Evolutionary conservation across 2,113 vertebrate genomes (phyloP).

Genomic region (Myanophis thanlyinensis): DNA sequence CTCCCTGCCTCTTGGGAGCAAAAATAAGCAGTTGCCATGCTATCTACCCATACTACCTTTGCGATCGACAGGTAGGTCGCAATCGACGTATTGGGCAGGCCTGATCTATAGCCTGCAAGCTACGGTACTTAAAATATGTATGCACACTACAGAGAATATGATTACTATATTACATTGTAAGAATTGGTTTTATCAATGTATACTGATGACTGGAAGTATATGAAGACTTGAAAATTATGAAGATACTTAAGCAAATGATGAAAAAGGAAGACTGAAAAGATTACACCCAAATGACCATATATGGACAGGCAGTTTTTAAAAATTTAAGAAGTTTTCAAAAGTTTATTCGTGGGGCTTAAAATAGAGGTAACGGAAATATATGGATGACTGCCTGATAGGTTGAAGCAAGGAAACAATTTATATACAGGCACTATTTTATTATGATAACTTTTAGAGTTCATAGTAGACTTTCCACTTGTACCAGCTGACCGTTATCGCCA

Average conservation of each 20-base stretch:
- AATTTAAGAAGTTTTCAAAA: background rate
- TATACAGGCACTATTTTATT: background rate
- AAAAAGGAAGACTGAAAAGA: background rate
- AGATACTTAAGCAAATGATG: background rate
- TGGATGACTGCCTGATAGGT: no score
- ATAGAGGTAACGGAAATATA: background rate
- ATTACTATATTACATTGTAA: background rate
- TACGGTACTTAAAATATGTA: background rate
- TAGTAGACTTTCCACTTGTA: background rate
- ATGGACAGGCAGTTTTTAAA: background rate
- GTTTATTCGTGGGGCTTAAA: background rate
- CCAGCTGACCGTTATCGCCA: background rate
- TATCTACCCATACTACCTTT: no score
- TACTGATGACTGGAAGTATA: background rate
- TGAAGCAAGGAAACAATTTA: background rate
- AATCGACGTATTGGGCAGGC: no score
- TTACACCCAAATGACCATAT: background rate
- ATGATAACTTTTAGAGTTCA: background rate
- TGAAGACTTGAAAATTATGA: background rate
- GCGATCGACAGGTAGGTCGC: no score
- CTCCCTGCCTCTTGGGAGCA: no score
- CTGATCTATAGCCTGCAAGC: background rate
- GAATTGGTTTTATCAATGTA: background rate
- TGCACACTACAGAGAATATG: background rate
- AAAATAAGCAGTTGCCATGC: no score